Base-by-base conservation (phyloP, 1,140 invertebrate species). In the Caerostris darwini region DNA sequence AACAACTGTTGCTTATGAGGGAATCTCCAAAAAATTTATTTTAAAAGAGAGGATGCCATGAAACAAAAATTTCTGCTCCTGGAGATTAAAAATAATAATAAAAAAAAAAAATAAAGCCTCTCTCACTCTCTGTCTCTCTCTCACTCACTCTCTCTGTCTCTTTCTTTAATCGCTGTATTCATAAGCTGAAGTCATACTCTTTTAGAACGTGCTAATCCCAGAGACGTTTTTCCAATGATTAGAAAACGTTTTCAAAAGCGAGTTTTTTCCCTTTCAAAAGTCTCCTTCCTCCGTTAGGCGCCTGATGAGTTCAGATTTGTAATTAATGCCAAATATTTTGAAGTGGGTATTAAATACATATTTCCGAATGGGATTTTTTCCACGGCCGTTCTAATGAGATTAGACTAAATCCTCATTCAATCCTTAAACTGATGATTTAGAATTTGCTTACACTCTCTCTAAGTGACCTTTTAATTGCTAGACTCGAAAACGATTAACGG, bases 311-410 rank as follows among this genome's bases (percentile, higher is more conserved):
- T 57, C 92, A 50, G 82, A 87, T 93, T 93, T 93, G 81, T 82
- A 71, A 86, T 87, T 86, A 93, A 93, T 87, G 82, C 82, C 82
- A 93, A 87, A 93, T 93, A 93, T 67, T 92, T 92, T 87, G 83
- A 93, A 92, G 82, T 93, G 83, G 82, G 82, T 93, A 93, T 93
- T 93, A 93, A 87, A 93, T 86, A 61, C 92, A 93, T 58, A 93
- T 93, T 93, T 93, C 85, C 17, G 67, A 87, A 87, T 87, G 56
- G 14, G 50, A 87, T 12, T 93, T 93, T 93, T 86, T 85, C 59
- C 50, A 61, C 17, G 34, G 17, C 86, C 61, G 57, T 50, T 54
- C 53, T 87, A 93, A 93, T 93, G 82, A 93, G 92, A 93, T 93
- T 93, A 93, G 17, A 93, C 90, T 83, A 92, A 92, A 92, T 83